Base-by-base conservation (phyloP, 35 echinoderm and acorn worm species). In the Eucidaris tribuloides region DNA sequence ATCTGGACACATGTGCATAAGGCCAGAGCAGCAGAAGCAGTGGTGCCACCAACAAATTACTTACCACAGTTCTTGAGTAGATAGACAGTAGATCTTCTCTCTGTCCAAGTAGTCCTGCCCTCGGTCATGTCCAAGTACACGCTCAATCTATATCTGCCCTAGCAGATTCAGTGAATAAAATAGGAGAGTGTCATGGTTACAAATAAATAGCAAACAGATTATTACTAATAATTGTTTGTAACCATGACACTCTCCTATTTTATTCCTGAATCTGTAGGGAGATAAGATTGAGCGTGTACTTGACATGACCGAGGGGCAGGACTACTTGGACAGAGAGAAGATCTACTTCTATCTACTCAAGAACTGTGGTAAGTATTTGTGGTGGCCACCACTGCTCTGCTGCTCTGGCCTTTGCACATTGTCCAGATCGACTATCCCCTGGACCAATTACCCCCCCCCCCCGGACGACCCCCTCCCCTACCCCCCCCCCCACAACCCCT, bases 341-440 rank as follows among this genome's bases (percentile, higher is more conserved):
- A 65, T 91, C 30, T 91, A 91, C 68, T 91, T 91, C 58, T 91
- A 91, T 65, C 54, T 91, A 31, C 76, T 91, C 36, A 91, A 86
- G 43, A 61, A 82, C 4, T 76, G 58, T 71, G 89, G 89, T 91
- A 85, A 81, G 89, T 23, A n/a, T n/a, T n/a, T n/a, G n/a, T n/a
- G n/a, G n/a, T n/a, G n/a, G n/a, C n/a, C n/a, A n/a, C n/a, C n/a
- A n/a, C n/a, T n/a, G n/a, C n/a, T n/a, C n/a, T n/a, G n/a, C n/a
- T n/a, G n/a, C n/a, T n/a, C n/a, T n/a, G n/a, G n/a, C n/a, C n/a
- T n/a, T n/a, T n/a, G n/a, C n/a, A n/a, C n/a, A n/a, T n/a, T n/a
- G n/a, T n/a, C n/a, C n/a, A n/a, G n/a, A n/a, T n/a, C n/a, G n/a
- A n/a, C n/a, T n/a, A n/a, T n/a, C n/a, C n/a, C n/a, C n/a, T n/a